Evolutionary conservation across 2,888 invertebrate species (phyloP), one percentile per base, ranked within the genome.

Genomic region (Nymphalis polychloros): DNA sequence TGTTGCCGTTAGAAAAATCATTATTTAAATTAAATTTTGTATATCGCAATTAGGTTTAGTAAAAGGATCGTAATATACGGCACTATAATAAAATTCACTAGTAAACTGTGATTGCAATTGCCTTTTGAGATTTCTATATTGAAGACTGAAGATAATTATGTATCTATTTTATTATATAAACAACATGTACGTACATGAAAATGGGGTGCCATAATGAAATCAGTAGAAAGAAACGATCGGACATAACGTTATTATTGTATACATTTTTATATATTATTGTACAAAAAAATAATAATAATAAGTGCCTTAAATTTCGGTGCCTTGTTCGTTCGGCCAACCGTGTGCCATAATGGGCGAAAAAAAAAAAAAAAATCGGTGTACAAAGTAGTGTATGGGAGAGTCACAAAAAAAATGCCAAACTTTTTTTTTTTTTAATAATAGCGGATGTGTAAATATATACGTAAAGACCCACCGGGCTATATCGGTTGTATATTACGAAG

Each of bases 341-440:
- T 64, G 71, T 71, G 71, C 69, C 71, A 71, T 71, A 68, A 63
- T 59, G 50, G 72, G 68, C 66, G 59, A 70, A 23, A 23, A 23
- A 23, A 70, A 23, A 23, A 23, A 23, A 62, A 59, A 70, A 70
- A 67, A 68, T 70, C 71, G 71, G 68, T 73, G 69, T 69, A 72
- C 68, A 73, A 74, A 71, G 67, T 71, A 68, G 71, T 53, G 52
- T 69, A 66, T 66, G 84, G 80, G 80, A 83, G 53, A 90, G 92
- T 92, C 92, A 92, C 92, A 92, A 92, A 90, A 86, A 23, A 87
- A 84, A 92, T 91, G 89, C 91, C 92, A 92, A 92, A 92, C 91
- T 84, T 84, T 86, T 70, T 69, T 60, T 68, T 68, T 48, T 55
- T 67, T 52, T 61, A 61, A 60, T 71, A 68, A 63, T 68, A 63